phyloP scores from a whole-genome alignment of 2,888 invertebrate genomes.

The Euphydryas editha region DNA sequence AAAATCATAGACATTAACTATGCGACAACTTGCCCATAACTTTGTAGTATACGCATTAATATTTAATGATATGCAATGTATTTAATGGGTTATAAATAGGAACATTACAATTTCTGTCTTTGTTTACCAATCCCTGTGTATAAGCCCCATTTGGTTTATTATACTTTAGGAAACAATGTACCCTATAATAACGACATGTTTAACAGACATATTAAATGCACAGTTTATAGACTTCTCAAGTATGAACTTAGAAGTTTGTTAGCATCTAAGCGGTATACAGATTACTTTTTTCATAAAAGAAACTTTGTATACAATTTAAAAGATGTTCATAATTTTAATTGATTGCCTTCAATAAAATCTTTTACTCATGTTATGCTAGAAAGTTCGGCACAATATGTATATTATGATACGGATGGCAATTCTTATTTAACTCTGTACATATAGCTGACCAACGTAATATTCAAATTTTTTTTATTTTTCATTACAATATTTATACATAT shows the following conservation, averaged over 20 bases:
- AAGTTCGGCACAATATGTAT: not conserved
- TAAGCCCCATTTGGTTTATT: conserved; percentile 1
- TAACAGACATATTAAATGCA: not conserved
- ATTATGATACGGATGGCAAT: no score
- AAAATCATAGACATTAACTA: conserved; percentile 31
- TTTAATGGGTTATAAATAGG: conserved; percentile 13
- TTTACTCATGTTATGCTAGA: not conserved
- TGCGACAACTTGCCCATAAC: conserved; percentile 13
- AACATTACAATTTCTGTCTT: conserved; percentile 13
- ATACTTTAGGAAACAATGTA: not conserved
- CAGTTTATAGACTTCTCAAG: conserved; percentile 7
- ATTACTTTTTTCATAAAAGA: conserved; percentile 1
- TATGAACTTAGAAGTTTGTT: not conserved
- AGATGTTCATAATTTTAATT: not conserved
- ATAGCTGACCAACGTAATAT: no score
- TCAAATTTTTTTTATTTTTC: no score
- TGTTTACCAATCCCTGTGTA: not conserved
- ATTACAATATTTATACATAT: no score
- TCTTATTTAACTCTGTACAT: no score
- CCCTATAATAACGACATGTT: not conserved
- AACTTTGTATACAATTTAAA: not conserved
- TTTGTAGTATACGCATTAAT: conserved; percentile 21
- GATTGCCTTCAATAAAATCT: not conserved
- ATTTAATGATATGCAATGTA: conserved; percentile 20
- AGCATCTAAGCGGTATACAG: not conserved